Percentiles rank a stretch among this genome's conserved stretches.
phyloP scores from a whole-genome alignment of 2,797 vertebrate genomes.

The Sebastes wilsoni region DNA sequence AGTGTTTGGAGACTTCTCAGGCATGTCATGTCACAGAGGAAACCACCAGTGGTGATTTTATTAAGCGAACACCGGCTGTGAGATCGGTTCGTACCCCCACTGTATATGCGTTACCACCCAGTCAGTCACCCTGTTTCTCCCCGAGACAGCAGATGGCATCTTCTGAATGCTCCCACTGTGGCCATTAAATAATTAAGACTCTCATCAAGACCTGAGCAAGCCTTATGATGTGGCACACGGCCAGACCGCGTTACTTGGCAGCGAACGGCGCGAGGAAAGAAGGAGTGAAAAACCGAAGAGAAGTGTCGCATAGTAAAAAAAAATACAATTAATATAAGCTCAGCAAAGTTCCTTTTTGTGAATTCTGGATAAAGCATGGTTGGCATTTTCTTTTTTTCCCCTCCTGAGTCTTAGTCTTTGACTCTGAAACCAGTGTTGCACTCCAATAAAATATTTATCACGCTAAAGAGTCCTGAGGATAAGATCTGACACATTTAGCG shows the following conservation, averaged over 20 bases:
- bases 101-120: slow-evolving; percentile 42
- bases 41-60: slow-evolving; percentile 14
- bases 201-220: slow-evolving; percentile 82
- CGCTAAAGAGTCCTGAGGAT: slow-evolving; percentile 68
- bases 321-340: slow-evolving; percentile 19
- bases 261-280: slow-evolving; percentile 14
- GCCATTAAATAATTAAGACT: slow-evolving; percentile 86
- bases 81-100: slow-evolving; percentile 37
- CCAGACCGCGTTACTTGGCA: slow-evolving; percentile 71
- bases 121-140: slow-evolving; percentile 63
- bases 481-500: slow-evolving; percentile 75
- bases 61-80: slow-evolving; percentile 50
- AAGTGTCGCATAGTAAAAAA: slow-evolving; percentile 9
- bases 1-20: slow-evolving; percentile 8
- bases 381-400: slow-evolving; percentile 62
- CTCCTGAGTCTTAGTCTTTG: slow-evolving; percentile 62
- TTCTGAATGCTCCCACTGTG: slow-evolving; percentile 79
- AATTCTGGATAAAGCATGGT: slow-evolving; percentile 50
- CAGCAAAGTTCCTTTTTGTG: slow-evolving; percentile 29
- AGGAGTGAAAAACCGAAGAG: slow-evolving; percentile 14
- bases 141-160: slow-evolving; percentile 80
- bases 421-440: slow-evolving; percentile 61
- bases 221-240: slow-evolving; percentile 73
- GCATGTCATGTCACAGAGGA: slow-evolving; percentile 6
- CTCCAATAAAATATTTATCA: slow-evolving; percentile 74